Base-by-base conservation (phyloP, 2,113 vertebrate genomes). In the Indicator maculatus region DNA sequence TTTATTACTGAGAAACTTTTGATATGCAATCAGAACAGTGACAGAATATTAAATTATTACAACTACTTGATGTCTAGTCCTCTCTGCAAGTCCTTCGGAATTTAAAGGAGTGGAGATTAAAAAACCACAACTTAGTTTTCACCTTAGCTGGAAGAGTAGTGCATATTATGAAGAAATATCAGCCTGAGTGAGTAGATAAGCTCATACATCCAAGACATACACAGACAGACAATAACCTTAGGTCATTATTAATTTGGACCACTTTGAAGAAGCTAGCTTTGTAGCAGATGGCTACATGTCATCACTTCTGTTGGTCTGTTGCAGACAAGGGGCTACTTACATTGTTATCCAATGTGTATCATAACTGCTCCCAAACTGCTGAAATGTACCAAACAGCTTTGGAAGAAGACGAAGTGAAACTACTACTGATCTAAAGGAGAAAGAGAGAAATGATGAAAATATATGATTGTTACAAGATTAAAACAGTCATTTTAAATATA, bases 271-370 rank as follows among this genome's bases (percentile, higher is more conserved):
- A 71, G 4, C 26, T 70, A 86, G 59, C 9, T 28, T 71, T 59
- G 45, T 38, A 63, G 56, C 24, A 80, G 38, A 11, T 16, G 19
- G n/a, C n/a, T 21, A 18, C 55, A 33, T 18, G 23, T 20, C 69
- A 74, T 6, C 64, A 7, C 11, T 47, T 47, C 45, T 44, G 38
- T 13, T 66, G 23, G 21, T 31, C 75, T 76, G 24, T 1, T 27
- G 44, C 36, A 23, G 41, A 66, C 26, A 58, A 16, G 6, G 12
- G 4, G 23, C 15, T 80, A 98, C 99, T 98, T 97, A 99, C 99
- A 99, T 99, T 72, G 99, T 99, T 97, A 99, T 99, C 99, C 99
- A 99, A 92, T 99, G 99, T 10, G 99, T 99, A 96, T 99, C 99
- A 5, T 99, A 99, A 96, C 99, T 99, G 97, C 99, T 99, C 83